Conservation (phyloP, 2,888 invertebrate genomes). For the Spicauda simplicius region DNA sequence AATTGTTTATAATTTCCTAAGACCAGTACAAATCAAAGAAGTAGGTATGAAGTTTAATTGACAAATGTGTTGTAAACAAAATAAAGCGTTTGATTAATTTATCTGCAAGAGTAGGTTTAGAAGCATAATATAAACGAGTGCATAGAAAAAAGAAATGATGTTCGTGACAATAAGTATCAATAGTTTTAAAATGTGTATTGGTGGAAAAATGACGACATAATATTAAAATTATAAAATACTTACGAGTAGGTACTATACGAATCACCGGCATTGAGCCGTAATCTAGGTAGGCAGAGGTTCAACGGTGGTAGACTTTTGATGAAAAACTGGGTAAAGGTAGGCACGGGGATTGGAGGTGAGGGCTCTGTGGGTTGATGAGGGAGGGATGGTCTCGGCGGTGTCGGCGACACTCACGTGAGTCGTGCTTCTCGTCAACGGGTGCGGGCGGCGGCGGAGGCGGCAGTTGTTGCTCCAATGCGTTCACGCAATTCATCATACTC, state of each 20-base stretch:
- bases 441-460: conserved; percentile 87
- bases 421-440: conserved; percentile 79
- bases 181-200: not conserved
- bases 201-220: not conserved
- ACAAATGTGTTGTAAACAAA: not conserved
- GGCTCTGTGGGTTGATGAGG: not conserved
- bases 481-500: conserved; percentile 98
- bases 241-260: not conserved
- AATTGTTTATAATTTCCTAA: no score
- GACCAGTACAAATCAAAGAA: no score
- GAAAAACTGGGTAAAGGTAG: not conserved
- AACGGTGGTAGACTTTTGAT: not conserved
- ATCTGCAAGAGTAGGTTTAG: not conserved
- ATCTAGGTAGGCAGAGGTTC: not conserved
- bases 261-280: not conserved
- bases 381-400: conserved; percentile 9
- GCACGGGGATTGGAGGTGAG: not conserved
- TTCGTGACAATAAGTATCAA: not conserved
- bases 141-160: not conserved
- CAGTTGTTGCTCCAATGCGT: conserved; percentile 95
- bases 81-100: not conserved
- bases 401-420: conserved; percentile 68
- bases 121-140: not conserved
- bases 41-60: no score
- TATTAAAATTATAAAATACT: not conserved